phyloP scores from a whole-genome alignment of 2,797 vertebrate species.

The Meriones psammophilus region DNA sequence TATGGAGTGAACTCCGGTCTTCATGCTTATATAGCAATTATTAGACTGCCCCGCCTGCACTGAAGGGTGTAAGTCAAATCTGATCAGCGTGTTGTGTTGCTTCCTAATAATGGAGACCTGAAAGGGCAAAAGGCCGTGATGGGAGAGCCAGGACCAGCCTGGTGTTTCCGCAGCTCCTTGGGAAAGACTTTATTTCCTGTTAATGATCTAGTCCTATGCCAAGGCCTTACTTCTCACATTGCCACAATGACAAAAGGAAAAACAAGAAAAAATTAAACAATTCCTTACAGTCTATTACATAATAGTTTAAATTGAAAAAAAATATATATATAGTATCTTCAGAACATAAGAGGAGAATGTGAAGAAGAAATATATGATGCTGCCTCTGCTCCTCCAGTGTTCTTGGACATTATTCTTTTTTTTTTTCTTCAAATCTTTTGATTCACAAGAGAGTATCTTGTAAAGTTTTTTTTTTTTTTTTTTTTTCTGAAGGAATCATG shows the following conservation, averaged over 20 bases:
- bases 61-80: not conserved
- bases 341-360: not conserved
- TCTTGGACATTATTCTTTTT: not conserved
- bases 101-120: not conserved
- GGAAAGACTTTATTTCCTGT: not conserved
- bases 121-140: not conserved
- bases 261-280: not conserved
- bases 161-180: accelerated
- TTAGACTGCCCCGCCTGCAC: not conserved
- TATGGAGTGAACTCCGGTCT: not conserved
- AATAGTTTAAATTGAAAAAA: not conserved
- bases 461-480: not conserved
- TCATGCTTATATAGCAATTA: not conserved
- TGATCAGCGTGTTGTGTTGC: too few relatives aligned
- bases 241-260: not conserved
- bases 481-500: not conserved
- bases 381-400: not conserved
- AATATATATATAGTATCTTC: not conserved
- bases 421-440: not conserved
- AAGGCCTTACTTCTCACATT: not conserved
- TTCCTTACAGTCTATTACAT: not conserved
- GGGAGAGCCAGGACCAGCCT: not conserved
- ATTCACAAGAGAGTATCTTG: not conserved
- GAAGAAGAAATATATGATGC: not conserved
- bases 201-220: too few relatives aligned